Percentiles rank a stretch among this genome's conserved stretches.
These are phyloP conservation scores for Lamellibrachia columna DNA, from an alignment of 2,888 invertebrate genomes.

Conservation along the genomic window DNA sequence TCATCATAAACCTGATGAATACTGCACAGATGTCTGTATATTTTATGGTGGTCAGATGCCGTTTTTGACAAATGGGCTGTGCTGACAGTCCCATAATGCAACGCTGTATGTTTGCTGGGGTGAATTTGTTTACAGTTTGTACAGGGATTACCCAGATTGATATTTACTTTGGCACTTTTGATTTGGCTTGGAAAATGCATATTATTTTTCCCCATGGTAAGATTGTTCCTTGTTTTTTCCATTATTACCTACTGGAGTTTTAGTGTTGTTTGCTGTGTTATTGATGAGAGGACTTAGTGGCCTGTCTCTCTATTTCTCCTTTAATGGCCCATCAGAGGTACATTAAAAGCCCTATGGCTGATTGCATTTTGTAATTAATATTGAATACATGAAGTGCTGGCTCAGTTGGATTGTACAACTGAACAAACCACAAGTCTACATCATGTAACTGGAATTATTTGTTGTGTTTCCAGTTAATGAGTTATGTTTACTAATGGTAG, in stretches of 20 bases:
- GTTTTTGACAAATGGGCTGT: background rate
- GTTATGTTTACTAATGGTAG: no score
- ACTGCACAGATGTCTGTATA: background rate
- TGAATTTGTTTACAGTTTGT: background rate
- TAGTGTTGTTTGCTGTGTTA: background rate
- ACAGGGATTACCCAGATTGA: background rate
- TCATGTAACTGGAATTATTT: background rate
- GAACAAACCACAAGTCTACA: background rate
- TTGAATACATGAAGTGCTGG: background rate
- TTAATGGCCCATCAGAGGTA: background rate
- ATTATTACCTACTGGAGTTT: background rate
- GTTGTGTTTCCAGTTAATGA: background rate
- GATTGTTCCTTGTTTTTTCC: background rate
- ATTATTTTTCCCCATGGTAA: background rate
- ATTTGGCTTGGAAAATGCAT: background rate
- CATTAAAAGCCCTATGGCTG: background rate
- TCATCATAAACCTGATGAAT: background rate
- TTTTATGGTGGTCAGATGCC: background rate
- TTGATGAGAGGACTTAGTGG: background rate
- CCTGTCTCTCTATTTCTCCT: background rate
- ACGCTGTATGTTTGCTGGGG: background rate
- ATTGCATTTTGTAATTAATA: background rate
- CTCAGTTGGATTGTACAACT: background rate
- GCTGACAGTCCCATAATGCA: background rate
- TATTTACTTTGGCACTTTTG: background rate